Evolutionary conservation across 2,888 invertebrate species (phyloP).

Genomic region (Tenthredo livida): DNA sequence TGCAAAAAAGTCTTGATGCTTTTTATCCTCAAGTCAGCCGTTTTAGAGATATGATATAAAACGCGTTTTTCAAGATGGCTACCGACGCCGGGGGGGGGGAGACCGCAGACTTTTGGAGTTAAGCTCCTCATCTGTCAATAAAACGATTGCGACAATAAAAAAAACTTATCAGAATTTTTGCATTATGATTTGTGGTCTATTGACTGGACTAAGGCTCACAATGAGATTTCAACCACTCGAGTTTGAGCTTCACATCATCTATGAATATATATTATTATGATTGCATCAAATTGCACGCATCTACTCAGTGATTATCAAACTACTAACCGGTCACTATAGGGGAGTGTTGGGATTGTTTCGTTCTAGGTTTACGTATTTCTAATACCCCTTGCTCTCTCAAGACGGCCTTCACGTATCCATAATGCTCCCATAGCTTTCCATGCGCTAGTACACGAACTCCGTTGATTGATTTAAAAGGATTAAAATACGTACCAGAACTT

Average conservation of each 20-base stretch:
- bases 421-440: constrained; percentile 54
- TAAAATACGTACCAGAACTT: constrained; percentile 29
- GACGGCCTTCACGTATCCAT: constrained; percentile 48
- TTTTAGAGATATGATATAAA: no score
- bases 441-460: constrained; percentile 34
- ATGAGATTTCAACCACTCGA: not conserved
- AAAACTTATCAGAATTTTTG: no score
- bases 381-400: constrained; percentile 52
- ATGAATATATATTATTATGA: not conserved
- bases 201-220: no score
- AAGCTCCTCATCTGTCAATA: no score
- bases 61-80: no score
- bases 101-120: no score
- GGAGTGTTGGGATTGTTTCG: not conserved
- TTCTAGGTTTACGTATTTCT: not conserved
- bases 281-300: not conserved
- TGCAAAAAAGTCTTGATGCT: no score
- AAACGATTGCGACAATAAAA: no score
- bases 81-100: no score
- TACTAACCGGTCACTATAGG: not conserved
- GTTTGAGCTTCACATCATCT: not conserved
- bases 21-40: no score
- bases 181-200: no score
- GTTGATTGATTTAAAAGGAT: constrained; percentile 3
- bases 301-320: not conserved